phyloP scores from a whole-genome alignment of 2,797 vertebrate genomes.

The Acanthurus lineatus region DNA sequence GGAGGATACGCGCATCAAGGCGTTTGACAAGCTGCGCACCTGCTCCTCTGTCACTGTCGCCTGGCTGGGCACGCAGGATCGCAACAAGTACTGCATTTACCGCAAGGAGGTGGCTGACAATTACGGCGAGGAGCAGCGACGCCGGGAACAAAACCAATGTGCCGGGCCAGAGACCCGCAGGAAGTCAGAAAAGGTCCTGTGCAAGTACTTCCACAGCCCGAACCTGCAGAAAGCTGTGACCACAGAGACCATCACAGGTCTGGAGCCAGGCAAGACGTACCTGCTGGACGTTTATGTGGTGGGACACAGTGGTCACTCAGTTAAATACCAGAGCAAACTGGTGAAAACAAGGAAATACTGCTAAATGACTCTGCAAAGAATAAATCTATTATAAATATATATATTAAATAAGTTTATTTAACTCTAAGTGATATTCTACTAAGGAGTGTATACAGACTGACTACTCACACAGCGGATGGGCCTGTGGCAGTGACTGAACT shows the following conservation, averaged over 20 bases:
- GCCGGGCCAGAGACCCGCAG: slow-evolving; percentile 93
- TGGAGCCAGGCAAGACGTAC: slow-evolving; percentile 95
- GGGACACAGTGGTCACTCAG: slow-evolving; percentile 94
- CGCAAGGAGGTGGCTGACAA: slow-evolving; percentile 91
- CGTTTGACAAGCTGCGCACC: slow-evolving; percentile 97
- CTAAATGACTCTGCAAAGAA: slow-evolving; percentile 89
- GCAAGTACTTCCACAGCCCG: slow-evolving; percentile 98
- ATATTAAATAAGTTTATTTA: slow-evolving; percentile 88
- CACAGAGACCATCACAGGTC: slow-evolving; percentile 94
- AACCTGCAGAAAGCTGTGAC: slow-evolving; percentile 98
- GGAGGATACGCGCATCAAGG: slow-evolving; percentile 96
- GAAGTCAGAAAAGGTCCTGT: slow-evolving; percentile 97
- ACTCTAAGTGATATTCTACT: slow-evolving; percentile 90
- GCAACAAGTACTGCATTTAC: slow-evolving; percentile 98
- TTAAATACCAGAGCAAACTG: slow-evolving; percentile 98
- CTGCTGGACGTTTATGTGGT: slow-evolving; percentile 98
- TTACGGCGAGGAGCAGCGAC: slow-evolving; percentile 92
- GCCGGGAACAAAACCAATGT: slow-evolving; percentile 95
- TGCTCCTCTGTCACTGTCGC: slow-evolving; percentile 95
- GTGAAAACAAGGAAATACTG: slow-evolving; percentile 99
- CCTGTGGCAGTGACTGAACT: slow-evolving; percentile 89
- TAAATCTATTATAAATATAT: slow-evolving; percentile 90
- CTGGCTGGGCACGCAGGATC: slow-evolving; percentile 97
- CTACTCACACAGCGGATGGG: slow-evolving; percentile 89
- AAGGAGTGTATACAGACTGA: slow-evolving; percentile 89